Evolutionary conservation across 2,797 vertebrate genomes (phyloP).

Genomic region (Pristis pectinata): DNA sequence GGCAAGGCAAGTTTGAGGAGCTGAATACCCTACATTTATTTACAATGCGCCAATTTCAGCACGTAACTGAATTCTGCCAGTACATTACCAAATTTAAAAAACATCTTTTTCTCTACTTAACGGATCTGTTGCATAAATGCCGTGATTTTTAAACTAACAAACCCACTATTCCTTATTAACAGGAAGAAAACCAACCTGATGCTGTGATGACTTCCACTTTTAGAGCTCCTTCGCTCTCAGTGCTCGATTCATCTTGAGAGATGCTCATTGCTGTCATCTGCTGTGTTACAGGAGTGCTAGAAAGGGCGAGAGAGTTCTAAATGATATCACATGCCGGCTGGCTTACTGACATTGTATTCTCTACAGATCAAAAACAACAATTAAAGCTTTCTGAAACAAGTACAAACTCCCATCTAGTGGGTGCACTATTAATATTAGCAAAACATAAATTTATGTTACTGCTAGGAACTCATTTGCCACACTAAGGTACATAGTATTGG

Average conservation of each 20-base stretch:
- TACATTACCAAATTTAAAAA: background rate
- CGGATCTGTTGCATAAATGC: background rate
- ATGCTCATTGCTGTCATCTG: slow-evolving; percentile 89
- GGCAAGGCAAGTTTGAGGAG: background rate
- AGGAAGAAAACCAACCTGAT: slow-evolving; percentile 44
- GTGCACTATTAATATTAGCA: background rate
- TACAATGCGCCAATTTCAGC: background rate
- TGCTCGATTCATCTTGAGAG: slow-evolving; percentile 67
- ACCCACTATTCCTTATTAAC: background rate
- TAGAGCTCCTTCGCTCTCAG: slow-evolving; percentile 62
- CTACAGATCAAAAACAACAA: background rate
- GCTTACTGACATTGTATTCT: no score
- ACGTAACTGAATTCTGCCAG: background rate
- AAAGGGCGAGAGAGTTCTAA: background rate
- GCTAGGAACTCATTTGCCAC: background rate
- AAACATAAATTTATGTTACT: background rate
- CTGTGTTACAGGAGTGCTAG: slow-evolving; percentile 72
- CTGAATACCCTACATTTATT: background rate
- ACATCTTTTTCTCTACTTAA: background rate
- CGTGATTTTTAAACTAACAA: background rate
- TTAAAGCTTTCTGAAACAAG: background rate
- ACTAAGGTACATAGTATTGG: background rate
- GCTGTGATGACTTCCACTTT: slow-evolving; percentile 56
- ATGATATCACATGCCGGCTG: background rate
- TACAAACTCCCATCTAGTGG: background rate